Conservation (phyloP, 2,113 vertebrate species). For the Rutilus rutilus region DNA sequence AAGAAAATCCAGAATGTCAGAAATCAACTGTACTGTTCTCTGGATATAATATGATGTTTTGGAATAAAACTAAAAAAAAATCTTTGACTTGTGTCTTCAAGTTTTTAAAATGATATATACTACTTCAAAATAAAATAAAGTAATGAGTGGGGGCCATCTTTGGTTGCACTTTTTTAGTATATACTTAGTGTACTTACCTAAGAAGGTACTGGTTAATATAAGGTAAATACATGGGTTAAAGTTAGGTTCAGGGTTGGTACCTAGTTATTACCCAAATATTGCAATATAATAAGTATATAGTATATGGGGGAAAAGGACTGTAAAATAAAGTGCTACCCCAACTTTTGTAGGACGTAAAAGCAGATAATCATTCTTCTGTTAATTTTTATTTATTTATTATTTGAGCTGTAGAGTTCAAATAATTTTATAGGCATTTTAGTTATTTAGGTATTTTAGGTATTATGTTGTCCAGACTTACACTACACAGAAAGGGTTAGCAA, state of each 20-base stretch:
- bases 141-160: too few species aligned
- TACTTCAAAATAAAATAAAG: too few species aligned
- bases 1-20: conserved; percentile 5
- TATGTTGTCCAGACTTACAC: background rate
- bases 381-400: too few species aligned
- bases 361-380: background rate
- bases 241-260: too few species aligned
- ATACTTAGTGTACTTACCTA: too few species aligned
- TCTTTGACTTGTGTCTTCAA: background rate
- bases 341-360: background rate
- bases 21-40: conserved; percentile 21
- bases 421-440: background rate
- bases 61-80: conserved; percentile 40
- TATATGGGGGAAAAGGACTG: too few species aligned
- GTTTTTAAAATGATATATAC: background rate
- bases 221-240: too few species aligned
- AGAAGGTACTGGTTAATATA: too few species aligned
- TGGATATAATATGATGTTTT: conserved; percentile 15
- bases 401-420: background rate
- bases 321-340: too few species aligned
- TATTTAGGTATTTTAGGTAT: background rate
- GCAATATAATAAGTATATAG: too few species aligned
- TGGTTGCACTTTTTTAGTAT: too few species aligned
- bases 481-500: background rate
- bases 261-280: too few species aligned